These are phyloP conservation scores for Perizoma flavofasciatum DNA, from an alignment of 2,888 invertebrate genomes.

Conservation along the genomic window DNA sequence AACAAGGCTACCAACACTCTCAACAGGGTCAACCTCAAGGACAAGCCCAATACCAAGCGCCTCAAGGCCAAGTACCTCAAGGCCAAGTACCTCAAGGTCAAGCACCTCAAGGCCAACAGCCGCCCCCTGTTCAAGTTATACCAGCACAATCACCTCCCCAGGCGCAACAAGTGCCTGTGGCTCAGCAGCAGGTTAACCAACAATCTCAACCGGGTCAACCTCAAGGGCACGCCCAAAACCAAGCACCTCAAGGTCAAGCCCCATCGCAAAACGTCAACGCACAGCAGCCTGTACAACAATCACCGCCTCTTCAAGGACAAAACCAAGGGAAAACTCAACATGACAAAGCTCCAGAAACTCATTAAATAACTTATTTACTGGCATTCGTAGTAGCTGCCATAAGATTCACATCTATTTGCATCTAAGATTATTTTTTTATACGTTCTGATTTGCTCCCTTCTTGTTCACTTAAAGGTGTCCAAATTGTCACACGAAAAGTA, in stretches of 20 bases:
- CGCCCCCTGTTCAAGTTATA: constrained; percentile 29
- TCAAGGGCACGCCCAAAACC: not conserved
- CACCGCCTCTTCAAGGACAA: constrained; percentile 24
- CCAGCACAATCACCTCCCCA: constrained; percentile 31
- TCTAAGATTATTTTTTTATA: constrained; percentile 9
- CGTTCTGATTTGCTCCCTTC: not conserved
- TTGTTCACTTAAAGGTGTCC: constrained; percentile 40
- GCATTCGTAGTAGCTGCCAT: constrained; percentile 1
- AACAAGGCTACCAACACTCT: constrained; percentile 36
- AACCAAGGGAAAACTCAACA: constrained; percentile 21
- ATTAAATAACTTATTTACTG: constrained; percentile 10
- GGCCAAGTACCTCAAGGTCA: constrained; percentile 33
- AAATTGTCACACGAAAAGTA: constrained; percentile 43
- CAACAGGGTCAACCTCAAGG: constrained; percentile 13
- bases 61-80: constrained; percentile 29
- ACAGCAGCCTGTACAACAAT: constrained; percentile 20
- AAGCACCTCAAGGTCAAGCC: constrained; percentile 24
- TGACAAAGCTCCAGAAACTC: constrained; percentile 1
- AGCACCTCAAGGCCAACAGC: constrained; percentile 40
- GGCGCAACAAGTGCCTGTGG: constrained; percentile 28
- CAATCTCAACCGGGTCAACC: not conserved
- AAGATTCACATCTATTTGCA: constrained; percentile 4
- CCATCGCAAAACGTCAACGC: constrained; percentile 19
- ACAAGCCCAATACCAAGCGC: constrained; percentile 37
- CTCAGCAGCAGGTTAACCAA: not conserved